Evolutionary conservation across 2,797 vertebrate genomes (phyloP).

Genomic region (Gorsachius magnificus): DNA sequence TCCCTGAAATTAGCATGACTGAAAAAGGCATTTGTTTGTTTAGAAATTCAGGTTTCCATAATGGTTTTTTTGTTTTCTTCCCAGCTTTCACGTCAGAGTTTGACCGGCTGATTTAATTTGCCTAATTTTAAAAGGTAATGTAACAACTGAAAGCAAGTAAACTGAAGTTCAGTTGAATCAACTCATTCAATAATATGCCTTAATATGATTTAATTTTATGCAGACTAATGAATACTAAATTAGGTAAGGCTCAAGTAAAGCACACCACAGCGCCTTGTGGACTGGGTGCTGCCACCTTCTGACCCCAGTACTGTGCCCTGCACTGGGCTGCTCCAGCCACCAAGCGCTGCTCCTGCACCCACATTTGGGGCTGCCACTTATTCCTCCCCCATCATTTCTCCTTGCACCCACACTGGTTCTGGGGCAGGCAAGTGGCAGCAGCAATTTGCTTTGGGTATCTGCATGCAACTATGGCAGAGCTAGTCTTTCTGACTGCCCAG

Average conservation of each 20-base stretch:
- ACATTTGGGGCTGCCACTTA: background rate
- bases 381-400: background rate
- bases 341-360: rapidly evolving
- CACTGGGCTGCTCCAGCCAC: background rate
- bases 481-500: rapidly evolving
- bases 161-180: slow-evolving; percentile 69
- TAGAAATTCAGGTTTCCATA: slow-evolving; percentile 41
- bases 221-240: slow-evolving; percentile 63
- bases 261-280: background rate
- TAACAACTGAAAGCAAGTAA: slow-evolving; percentile 71
- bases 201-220: slow-evolving; percentile 72
- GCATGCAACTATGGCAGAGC: background rate
- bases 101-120: slow-evolving; percentile 66
- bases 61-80: slow-evolving; percentile 13
- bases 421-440: background rate
- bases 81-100: slow-evolving; percentile 5
- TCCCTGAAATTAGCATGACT: slow-evolving; percentile 32
- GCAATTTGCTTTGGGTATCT: background rate
- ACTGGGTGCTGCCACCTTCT: slow-evolving; percentile 20
- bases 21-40: slow-evolving; percentile 62
- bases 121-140: slow-evolving; percentile 51
- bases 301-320: background rate
- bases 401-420: background rate
- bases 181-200: slow-evolving; percentile 40
- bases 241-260: background rate